Evolutionary conservation across 2,113 vertebrate genomes (phyloP).

Genomic region (Engystomops pustulosus): DNA sequence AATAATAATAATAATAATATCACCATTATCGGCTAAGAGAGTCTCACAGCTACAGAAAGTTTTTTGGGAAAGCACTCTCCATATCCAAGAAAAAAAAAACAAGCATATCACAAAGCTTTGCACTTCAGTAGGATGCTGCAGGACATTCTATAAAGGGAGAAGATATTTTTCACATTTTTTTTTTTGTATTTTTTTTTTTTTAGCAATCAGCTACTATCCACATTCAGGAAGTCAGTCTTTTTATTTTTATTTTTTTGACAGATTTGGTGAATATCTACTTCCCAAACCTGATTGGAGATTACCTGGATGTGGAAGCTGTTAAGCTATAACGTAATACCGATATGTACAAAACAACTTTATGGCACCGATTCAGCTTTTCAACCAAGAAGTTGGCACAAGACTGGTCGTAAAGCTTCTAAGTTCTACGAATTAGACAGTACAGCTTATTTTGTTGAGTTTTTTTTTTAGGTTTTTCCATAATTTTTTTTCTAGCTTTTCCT

Average conservation of each 20-base stretch:
- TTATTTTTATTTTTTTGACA: conserved; percentile 52
- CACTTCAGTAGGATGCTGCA: conserved; percentile 77
- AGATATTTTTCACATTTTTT: conserved; percentile 75
- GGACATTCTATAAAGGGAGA: conserved; percentile 63
- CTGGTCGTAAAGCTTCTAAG: conserved; percentile 2
- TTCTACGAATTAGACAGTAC: conserved; percentile 31
- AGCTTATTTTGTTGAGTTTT: conserved; percentile 49
- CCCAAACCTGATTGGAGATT: background rate
- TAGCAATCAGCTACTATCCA: conserved; percentile 16
- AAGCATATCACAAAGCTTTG: conserved; percentile 54
- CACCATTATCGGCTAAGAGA: background rate
- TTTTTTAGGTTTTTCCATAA: background rate
- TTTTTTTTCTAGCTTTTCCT: background rate
- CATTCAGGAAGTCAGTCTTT: conserved; percentile 12
- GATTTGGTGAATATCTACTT: background rate
- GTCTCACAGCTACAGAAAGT: background rate
- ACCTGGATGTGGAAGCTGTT: conserved; percentile 2
- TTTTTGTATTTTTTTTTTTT: background rate
- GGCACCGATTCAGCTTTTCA: conserved; percentile 37
- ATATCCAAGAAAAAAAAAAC: background rate
- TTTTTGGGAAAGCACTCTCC: background rate
- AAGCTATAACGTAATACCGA: conserved; percentile 20
- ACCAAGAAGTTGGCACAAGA: background rate
- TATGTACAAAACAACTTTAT: conserved; percentile 33
- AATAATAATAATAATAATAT: no score